phyloP scores from a whole-genome alignment of 2,113 vertebrate species.

The Emydura subglobosa region DNA sequence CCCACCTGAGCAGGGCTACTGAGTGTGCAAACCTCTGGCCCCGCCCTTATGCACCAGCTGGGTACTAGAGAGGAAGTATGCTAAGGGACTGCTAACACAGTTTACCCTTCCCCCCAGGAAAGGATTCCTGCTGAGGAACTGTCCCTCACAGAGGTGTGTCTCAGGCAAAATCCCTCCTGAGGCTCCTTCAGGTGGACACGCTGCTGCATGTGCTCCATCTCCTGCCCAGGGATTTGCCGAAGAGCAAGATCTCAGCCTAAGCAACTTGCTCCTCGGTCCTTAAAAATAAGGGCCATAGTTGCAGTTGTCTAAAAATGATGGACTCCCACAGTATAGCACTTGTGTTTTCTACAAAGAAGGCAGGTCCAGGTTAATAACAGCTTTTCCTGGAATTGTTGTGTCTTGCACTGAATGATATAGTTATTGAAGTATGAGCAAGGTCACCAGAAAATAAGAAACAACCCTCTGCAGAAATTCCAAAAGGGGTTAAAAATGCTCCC shows the following conservation, averaged over 20 bases:
- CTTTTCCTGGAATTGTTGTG: conserved; percentile 68
- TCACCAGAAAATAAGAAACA: conserved; percentile 60
- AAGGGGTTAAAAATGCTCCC: conserved; percentile 40
- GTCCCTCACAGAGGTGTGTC: background rate
- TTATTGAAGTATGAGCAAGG: conserved; percentile 51
- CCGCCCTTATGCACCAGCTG: background rate
- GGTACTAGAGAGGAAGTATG: background rate
- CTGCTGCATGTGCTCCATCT: conserved; percentile 39
- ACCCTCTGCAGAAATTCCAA: conserved; percentile 56
- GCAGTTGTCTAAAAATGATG: conserved; percentile 46
- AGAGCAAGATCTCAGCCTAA: conserved; percentile 53
- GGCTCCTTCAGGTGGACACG: background rate
- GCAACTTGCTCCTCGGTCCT: background rate
- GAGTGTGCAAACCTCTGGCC: background rate
- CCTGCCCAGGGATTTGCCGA: conserved; percentile 57
- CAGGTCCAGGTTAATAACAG: conserved; percentile 72
- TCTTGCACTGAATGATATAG: conserved; percentile 56
- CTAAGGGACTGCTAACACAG: background rate
- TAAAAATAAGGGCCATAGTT: conserved; percentile 44
- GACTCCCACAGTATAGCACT: conserved; percentile 52
- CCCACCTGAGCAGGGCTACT: background rate
- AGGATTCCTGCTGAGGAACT: background rate
- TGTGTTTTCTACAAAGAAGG: conserved; percentile 70
- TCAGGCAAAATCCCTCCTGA: background rate
- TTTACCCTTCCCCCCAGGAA: conserved; percentile 19